These are phyloP conservation scores for Sinocyclocheilus grahami DNA, from an alignment of 2,113 vertebrate genomes.

Conservation along the genomic window DNA sequence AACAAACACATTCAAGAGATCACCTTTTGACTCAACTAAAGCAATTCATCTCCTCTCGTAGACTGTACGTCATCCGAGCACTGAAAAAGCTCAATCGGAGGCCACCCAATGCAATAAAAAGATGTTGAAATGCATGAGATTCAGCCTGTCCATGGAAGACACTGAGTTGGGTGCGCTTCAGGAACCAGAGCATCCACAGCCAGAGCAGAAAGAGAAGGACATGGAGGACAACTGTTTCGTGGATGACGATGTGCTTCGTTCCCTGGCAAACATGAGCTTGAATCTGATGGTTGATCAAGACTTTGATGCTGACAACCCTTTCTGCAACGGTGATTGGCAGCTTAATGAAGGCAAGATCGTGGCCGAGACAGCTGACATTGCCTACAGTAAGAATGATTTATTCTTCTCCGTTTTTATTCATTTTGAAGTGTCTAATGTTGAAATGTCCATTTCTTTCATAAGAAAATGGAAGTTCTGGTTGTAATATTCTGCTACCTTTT, in stretches of 20 bases:
- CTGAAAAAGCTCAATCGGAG: slow-evolving; percentile 11
- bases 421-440: neutral
- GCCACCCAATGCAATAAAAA: slow-evolving; percentile 56
- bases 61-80: slow-evolving; percentile 61
- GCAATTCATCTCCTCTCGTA: slow-evolving; percentile 22
- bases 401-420: neutral
- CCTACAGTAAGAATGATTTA: slow-evolving; percentile 57
- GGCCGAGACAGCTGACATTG: slow-evolving; percentile 58
- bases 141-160: slow-evolving; percentile 63
- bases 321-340: slow-evolving; percentile 54
- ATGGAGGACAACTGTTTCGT: neutral
- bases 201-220: fast-evolving
- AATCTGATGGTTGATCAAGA: slow-evolving; percentile 65
- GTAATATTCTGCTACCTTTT: neutral
- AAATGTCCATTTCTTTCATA: neutral
- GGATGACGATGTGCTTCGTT: slow-evolving; percentile 57
- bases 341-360: slow-evolving; percentile 63
- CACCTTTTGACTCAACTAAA: neutral
- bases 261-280: slow-evolving; percentile 68
- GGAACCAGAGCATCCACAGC: neutral
- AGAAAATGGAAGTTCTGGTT: neutral
- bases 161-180: neutral
- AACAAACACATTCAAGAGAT: neutral
- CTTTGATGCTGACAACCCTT: neutral
- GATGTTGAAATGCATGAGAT: slow-evolving; percentile 57